A percentile compares a stretch with the other conserved stretches of the same genome.
These are phyloP conservation scores for Micropterix aruncella DNA, from an alignment of 2,888 invertebrate species.

Conservation along the genomic window DNA sequence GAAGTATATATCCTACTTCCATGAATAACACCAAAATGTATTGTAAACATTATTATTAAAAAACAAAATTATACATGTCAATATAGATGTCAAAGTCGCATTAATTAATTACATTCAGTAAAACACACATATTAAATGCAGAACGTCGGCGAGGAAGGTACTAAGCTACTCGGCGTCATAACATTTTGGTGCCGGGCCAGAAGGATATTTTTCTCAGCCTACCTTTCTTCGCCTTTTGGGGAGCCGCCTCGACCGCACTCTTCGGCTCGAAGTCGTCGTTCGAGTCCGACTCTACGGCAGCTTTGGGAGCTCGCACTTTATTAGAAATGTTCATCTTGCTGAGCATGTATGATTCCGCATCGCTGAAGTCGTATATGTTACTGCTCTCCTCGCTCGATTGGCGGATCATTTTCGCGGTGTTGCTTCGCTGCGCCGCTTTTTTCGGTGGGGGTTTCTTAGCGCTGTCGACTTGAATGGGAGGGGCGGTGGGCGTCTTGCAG, in stretches of 20 bases:
- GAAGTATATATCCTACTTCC: too few species aligned
- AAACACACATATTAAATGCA: too few species aligned
- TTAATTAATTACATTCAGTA: too few species aligned
- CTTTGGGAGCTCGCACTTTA: conserved; percentile 10
- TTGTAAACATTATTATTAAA: too few species aligned
- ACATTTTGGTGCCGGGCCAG: conserved; percentile 51
- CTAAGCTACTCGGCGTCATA: too few species aligned
- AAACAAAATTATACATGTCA: too few species aligned
- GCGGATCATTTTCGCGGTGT: conserved; percentile 7
- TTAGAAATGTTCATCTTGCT: conserved; percentile 18
- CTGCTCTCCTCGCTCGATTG: conserved; percentile 12
- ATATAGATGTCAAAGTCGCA: too few species aligned
- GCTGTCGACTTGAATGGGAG: conserved; percentile 17
- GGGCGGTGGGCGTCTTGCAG: conserved; percentile 60
- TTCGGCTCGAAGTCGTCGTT: conserved; percentile 13
- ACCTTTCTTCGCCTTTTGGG: conserved; percentile 49
- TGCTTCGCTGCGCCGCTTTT: conserved; percentile 2
- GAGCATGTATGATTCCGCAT: conserved; percentile 23
- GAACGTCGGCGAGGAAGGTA: too few species aligned
- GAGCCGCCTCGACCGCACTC: conserved; percentile 13
- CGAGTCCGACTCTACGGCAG: conserved; percentile 12
- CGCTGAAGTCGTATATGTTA: conserved; percentile 24
- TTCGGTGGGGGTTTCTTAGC: conserved; percentile 1
- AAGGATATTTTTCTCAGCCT: conserved; percentile 57
- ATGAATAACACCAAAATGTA: too few species aligned